Evolutionary conservation across 2,797 vertebrate genomes (phyloP).

Genomic region (Momotus momota): DNA sequence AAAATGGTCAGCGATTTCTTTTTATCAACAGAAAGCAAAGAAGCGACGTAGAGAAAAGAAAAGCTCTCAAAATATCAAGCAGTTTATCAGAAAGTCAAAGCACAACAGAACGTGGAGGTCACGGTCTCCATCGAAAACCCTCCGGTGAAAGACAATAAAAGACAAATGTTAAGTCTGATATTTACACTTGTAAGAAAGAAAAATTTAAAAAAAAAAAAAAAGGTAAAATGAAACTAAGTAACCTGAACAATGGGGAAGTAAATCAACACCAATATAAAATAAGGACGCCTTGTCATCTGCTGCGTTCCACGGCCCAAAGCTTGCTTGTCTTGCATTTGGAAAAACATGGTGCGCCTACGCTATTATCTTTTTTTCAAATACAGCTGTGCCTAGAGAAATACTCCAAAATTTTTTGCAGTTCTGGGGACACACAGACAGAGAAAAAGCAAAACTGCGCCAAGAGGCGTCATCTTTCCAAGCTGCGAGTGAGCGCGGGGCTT

Average conservation of each 20-base stretch:
- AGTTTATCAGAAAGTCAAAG: not conserved
- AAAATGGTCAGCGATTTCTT: not conserved
- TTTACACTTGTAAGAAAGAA: not conserved
- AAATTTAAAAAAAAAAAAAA: not conserved
- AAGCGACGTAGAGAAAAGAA: not conserved
- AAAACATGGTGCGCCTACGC: not conserved
- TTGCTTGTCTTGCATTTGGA: not conserved
- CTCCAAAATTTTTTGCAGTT: not conserved
- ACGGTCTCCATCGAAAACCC: fast-evolving
- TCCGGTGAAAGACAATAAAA: not conserved
- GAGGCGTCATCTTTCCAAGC: not conserved
- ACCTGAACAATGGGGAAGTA: not conserved
- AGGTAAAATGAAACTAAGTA: not conserved
- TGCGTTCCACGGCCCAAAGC: not conserved
- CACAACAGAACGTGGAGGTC: not conserved
- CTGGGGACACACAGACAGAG: not conserved
- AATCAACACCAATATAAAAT: not conserved
- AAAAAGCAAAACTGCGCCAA: not conserved
- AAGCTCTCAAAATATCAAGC: not conserved
- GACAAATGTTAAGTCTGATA: not conserved
- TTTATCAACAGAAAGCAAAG: not conserved
- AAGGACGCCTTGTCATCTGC: not conserved
- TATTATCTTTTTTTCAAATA: not conserved
- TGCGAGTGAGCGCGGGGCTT: not conserved
- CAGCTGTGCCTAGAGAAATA: not conserved